phyloP scores from a whole-genome alignment of 2,888 invertebrate species.

The Chromoteleia sp. region DNA sequence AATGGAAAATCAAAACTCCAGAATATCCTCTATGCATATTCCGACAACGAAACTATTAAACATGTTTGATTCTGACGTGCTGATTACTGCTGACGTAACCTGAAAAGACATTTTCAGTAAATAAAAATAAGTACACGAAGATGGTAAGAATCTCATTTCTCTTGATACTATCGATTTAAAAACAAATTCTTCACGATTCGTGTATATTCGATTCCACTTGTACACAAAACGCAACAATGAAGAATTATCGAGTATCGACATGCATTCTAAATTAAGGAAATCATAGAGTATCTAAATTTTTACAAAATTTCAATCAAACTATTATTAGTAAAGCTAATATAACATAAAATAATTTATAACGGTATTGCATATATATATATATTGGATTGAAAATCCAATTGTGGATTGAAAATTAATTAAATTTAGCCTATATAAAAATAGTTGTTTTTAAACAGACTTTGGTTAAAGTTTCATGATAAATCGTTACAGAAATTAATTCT shows the following conservation, averaged over 20 bases:
- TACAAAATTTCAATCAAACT: constrained; percentile 70
- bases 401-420: too few relatives aligned
- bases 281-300: constrained; percentile 66
- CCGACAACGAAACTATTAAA: neutral
- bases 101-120: constrained; percentile 25
- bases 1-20: neutral
- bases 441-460: too few relatives aligned
- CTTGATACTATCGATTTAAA: neutral
- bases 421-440: too few relatives aligned
- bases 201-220: constrained; percentile 70
- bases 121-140: neutral
- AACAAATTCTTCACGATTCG: constrained; percentile 49
- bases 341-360: constrained; percentile 59
- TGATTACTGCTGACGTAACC: too few relatives aligned
- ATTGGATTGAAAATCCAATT: too few relatives aligned
- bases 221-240: constrained; percentile 49
- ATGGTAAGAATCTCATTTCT: constrained; percentile 5
- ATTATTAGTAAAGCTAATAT: constrained; percentile 51
- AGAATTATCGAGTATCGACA: constrained; percentile 26
- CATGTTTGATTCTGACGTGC: constrained; percentile 31
- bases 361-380: too few relatives aligned
- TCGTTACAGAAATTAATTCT: too few relatives aligned
- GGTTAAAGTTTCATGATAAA: too few relatives aligned
- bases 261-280: constrained; percentile 53
- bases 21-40: constrained; percentile 24